These are phyloP conservation scores for Nixonia krombeini DNA, from an alignment of 1,140 invertebrate species.

Conservation along the genomic window DNA sequence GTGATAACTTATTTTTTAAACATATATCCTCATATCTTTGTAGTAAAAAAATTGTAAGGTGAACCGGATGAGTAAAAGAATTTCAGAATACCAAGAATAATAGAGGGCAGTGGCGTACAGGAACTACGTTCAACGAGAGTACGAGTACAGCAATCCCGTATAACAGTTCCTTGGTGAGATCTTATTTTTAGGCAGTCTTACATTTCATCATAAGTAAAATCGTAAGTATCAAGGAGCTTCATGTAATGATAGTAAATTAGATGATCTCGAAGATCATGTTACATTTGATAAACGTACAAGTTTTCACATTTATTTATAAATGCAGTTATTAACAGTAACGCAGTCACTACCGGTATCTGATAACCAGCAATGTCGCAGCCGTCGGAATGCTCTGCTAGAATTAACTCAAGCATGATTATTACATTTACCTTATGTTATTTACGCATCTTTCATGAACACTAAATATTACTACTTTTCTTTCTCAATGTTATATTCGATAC, in stretches of 20 bases:
- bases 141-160: too few species aligned
- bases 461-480: too few species aligned
- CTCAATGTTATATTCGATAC: too few species aligned
- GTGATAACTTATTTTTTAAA: too few species aligned
- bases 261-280: conserved; percentile 1
- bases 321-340: neutral
- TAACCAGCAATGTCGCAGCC: conserved; percentile 52
- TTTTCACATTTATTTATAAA: neutral
- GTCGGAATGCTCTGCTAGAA: conserved; percentile 36
- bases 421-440: too few species aligned
- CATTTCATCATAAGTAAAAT: conserved; percentile 40
- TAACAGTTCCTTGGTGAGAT: conserved; percentile 17
- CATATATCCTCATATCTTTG: too few species aligned
- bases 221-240: conserved; percentile 49
- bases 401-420: conserved; percentile 1
- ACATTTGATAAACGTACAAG: neutral
- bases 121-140: conserved; percentile 5
- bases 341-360: conserved; percentile 22
- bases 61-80: too few species aligned
- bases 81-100: too few species aligned
- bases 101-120: neutral
- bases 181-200: conserved; percentile 31
- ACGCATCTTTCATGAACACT: too few species aligned
- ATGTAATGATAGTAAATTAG: conserved; percentile 7
- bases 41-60: too few species aligned